These are phyloP conservation scores for Alexandromys fortis DNA, from an alignment of 2,113 vertebrate species.

Conservation along the genomic window DNA sequence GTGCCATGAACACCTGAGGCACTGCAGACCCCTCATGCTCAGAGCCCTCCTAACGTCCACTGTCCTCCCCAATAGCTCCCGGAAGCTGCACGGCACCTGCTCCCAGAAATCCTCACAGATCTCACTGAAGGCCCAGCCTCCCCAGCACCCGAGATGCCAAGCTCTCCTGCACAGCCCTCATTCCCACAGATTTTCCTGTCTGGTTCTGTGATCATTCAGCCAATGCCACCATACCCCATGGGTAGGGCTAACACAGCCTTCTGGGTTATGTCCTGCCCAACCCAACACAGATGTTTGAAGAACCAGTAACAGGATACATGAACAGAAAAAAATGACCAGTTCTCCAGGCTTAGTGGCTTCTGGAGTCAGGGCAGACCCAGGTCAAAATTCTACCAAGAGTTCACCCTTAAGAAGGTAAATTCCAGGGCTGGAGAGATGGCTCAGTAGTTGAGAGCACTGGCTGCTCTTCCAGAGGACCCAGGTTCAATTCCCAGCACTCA, in stretches of 20 bases:
- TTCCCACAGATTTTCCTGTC: not conserved
- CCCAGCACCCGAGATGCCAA: not conserved
- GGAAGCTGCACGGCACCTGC: not conserved
- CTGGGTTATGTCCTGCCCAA: not conserved
- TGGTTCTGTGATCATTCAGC: not conserved
- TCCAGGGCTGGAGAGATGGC: not conserved
- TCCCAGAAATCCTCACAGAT: not conserved
- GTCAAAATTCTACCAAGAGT: not conserved
- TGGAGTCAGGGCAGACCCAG: not conserved
- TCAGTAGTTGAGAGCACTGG: no score
- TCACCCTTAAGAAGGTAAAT: not conserved
- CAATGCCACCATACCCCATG: not conserved
- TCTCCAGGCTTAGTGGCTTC: not conserved
- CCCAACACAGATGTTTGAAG: not conserved
- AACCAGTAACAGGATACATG: not conserved
- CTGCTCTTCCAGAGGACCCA: no score
- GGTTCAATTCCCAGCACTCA: no score
- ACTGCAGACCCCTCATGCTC: not conserved
- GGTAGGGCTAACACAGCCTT: not conserved
- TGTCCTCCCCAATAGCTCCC: not conserved
- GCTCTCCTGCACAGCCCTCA: not conserved
- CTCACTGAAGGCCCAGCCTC: not conserved
- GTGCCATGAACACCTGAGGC: not conserved
- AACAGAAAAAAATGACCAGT: not conserved
- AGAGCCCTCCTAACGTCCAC: not conserved